These are phyloP conservation scores for Zootermopsis nevadensis DNA, from an alignment of 2,888 invertebrate genomes.

Conservation along the genomic window DNA sequence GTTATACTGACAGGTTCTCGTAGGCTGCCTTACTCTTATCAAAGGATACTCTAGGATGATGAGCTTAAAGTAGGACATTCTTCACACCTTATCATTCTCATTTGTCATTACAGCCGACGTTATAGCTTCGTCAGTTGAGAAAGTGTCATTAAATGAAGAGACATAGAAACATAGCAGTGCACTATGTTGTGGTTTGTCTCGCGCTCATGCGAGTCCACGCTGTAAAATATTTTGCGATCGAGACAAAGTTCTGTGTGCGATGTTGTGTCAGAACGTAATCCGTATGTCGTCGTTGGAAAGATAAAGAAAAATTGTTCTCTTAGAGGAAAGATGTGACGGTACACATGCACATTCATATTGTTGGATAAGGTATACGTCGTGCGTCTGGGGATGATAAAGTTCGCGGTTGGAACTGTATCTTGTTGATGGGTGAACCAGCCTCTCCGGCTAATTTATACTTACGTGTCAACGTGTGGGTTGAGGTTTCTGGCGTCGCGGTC, in stretches of 20 bases:
- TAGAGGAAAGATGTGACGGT: neutral
- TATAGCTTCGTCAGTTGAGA: too few relatives aligned
- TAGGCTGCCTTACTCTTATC: too few relatives aligned
- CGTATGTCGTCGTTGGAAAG: neutral
- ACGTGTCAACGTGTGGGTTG: neutral
- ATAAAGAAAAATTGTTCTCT: conserved; percentile 6
- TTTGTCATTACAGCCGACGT: too few relatives aligned
- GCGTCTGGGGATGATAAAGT: neutral
- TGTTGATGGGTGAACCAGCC: neutral
- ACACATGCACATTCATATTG: neutral
- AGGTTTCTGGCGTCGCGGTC: neutral
- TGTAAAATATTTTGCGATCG: neutral
- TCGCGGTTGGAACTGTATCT: neutral
- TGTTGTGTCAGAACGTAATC: neutral
- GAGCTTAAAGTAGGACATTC: too few relatives aligned
- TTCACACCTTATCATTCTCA: too few relatives aligned
- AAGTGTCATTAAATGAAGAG: too few relatives aligned
- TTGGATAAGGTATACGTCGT: conserved; percentile 15
- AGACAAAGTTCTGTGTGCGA: neutral
- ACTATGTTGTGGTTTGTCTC: too few relatives aligned
- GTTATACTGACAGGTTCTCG: too few relatives aligned
- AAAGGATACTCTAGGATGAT: too few relatives aligned
- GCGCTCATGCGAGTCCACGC: too few relatives aligned
- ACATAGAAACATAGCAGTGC: too few relatives aligned
- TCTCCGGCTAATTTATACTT: conserved; percentile 19